Evolutionary conservation across 2,888 invertebrate genomes (phyloP).

Genomic region (Heterodera filipjevi): DNA sequence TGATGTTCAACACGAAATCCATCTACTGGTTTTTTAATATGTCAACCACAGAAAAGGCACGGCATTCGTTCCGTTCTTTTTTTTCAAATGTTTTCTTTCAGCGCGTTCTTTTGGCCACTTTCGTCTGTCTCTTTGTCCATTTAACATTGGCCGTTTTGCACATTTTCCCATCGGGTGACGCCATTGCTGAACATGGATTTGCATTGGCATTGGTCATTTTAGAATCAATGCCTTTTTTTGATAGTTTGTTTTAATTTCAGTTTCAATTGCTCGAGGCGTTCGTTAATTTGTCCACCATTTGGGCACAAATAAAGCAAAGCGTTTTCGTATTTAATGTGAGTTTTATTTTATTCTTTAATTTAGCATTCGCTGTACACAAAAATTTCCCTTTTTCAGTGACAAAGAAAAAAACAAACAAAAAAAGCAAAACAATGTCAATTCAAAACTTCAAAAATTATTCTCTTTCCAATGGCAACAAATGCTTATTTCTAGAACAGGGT

Average conservation of each 20-base stretch:
- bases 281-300: neutral
- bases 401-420: too few relatives aligned
- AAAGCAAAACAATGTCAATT: too few relatives aligned
- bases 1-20: neutral
- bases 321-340: neutral
- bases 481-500: too few relatives aligned
- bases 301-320: slow-evolving; percentile 4
- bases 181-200: neutral
- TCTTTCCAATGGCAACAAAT: too few relatives aligned
- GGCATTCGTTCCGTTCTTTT: neutral
- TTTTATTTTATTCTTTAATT: too few relatives aligned
- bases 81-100: neutral
- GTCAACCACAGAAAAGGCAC: neutral
- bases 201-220: neutral
- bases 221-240: neutral
- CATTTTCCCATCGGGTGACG: neutral
- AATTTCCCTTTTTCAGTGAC: too few relatives aligned
- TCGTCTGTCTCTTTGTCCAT: neutral
- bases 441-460: too few relatives aligned
- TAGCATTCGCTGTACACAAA: too few relatives aligned
- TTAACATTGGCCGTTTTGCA: neutral
- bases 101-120: neutral
- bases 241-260: neutral
- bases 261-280: slow-evolving; percentile 2
- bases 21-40: neutral